Evolutionary conservation across 2,113 vertebrate species (phyloP).

Genomic region (Meleagris gallopavo): DNA sequence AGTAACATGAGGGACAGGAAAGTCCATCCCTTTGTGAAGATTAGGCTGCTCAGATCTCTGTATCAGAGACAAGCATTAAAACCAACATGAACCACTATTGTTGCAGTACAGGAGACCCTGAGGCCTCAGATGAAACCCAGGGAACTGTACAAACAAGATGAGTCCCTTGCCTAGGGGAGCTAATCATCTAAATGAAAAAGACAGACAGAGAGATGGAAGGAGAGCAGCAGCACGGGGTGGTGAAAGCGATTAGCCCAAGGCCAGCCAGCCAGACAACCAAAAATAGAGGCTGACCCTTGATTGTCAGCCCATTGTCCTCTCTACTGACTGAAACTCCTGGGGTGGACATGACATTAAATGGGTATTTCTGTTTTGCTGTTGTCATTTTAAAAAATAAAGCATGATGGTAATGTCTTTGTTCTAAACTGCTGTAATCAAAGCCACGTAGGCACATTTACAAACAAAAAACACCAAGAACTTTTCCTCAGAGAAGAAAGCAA

Average conservation of each 20-base stretch:
- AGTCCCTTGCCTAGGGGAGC: constrained; percentile 29
- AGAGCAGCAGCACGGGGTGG: constrained; percentile 18
- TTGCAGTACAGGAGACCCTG: not conserved
- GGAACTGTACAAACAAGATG: constrained; percentile 31
- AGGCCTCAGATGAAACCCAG: constrained; percentile 6
- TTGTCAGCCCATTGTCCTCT: constrained; percentile 55
- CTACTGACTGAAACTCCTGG: constrained; percentile 16
- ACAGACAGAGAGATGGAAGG: constrained; percentile 43
- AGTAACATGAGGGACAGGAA: not conserved
- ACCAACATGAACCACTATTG: not conserved
- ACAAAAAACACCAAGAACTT: not conserved
- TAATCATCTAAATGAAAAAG: constrained; percentile 47
- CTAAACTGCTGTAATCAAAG: not conserved
- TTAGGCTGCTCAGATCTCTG: not conserved
- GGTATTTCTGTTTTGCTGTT: constrained; percentile 43
- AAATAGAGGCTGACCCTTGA: constrained; percentile 62
- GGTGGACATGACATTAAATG: constrained; percentile 44
- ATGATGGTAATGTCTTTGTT: not conserved
- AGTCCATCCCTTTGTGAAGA: not conserved
- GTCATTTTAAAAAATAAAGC: constrained; percentile 41
- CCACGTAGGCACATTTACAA: not conserved
- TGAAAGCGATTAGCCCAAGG: constrained; percentile 61
- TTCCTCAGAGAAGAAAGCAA: not conserved
- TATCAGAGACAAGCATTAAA: not conserved
- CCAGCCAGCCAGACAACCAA: not conserved